phyloP scores from a whole-genome alignment of 2,888 invertebrate genomes.

The Charanyca ferruginea region DNA sequence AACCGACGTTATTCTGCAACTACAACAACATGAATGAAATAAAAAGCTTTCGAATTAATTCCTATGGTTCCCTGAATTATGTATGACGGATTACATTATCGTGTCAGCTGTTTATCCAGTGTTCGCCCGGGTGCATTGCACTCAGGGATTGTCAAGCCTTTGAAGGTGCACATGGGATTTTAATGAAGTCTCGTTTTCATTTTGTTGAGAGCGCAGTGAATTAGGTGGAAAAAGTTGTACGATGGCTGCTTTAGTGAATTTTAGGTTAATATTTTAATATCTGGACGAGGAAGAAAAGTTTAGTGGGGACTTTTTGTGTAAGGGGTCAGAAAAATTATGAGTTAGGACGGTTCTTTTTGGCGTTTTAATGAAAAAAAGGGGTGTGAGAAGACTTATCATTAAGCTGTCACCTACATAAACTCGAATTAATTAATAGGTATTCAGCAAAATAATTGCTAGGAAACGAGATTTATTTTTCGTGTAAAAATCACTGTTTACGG shows the following conservation, averaged over 20 bases:
- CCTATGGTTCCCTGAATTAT: conserved; percentile 76
- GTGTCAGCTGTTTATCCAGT: conserved; percentile 71
- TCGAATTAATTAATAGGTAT: not conserved
- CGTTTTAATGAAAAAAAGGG: not conserved
- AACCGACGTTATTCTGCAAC: not conserved
- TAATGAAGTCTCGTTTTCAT: conserved; percentile 47
- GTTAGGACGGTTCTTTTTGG: not conserved
- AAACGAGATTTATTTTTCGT: too few species aligned
- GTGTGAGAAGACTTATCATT: not conserved
- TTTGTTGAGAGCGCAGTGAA: conserved; percentile 40
- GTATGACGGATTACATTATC: conserved; percentile 77
- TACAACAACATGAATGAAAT: conserved; percentile 64
- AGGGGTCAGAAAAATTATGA: not conserved
- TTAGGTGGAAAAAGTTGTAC: conserved; percentile 30
- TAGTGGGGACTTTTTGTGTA: not conserved
- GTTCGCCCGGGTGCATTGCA: conserved; percentile 60
- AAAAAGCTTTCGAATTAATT: conserved; percentile 77
- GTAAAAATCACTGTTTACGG: too few species aligned
- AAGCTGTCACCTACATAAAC: not conserved
- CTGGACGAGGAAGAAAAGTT: not conserved
- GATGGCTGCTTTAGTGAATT: conserved; percentile 5
- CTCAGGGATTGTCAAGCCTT: conserved; percentile 59
- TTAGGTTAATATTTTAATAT: not conserved
- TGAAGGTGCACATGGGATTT: conserved; percentile 50
- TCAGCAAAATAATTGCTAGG: not conserved